phyloP scores from a whole-genome alignment of 1,140 invertebrate genomes.

The Leptoteleia sp. region DNA sequence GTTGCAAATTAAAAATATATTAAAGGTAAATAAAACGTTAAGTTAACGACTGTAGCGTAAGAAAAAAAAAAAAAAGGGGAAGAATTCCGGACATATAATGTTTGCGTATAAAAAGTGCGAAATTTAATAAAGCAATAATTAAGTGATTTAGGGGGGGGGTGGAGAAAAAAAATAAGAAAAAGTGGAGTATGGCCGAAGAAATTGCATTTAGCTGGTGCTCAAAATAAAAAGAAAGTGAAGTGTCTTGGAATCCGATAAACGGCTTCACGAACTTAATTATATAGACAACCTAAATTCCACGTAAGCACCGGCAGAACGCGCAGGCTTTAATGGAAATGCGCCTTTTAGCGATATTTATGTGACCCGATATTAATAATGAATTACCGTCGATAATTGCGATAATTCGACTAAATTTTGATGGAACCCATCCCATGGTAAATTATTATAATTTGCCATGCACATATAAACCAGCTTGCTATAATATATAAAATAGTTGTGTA shows the following conservation, averaged over 20 bases:
- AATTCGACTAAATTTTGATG: too few species aligned
- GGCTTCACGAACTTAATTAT: slow-evolving; percentile 48
- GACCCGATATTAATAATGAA: too few species aligned
- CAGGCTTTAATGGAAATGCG: slow-evolving; percentile 1
- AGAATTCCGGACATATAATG: not conserved
- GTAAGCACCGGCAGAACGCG: slow-evolving; percentile 13
- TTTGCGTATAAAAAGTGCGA: not conserved
- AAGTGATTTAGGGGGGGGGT: slow-evolving; percentile 10
- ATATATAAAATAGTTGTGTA: too few species aligned
- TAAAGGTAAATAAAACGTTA: not conserved
- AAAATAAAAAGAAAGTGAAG: slow-evolving; percentile 19
- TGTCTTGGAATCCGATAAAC: slow-evolving; percentile 52
- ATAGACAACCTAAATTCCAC: slow-evolving; percentile 48
- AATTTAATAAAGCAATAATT: slow-evolving; percentile 36
- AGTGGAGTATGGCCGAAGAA: slow-evolving; percentile 12
- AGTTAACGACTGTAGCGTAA: not conserved
- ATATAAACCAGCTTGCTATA: too few species aligned
- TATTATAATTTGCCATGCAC: too few species aligned
- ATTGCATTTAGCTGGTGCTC: slow-evolving; percentile 10
- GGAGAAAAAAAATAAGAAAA: slow-evolving; percentile 11
- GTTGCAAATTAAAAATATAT: too few species aligned
- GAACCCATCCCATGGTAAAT: too few species aligned
- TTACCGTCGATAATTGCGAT: too few species aligned
- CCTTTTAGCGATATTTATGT: slow-evolving; percentile 3
- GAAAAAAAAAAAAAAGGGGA: not conserved